These are phyloP conservation scores for Drosophila albomicans DNA, from an alignment of 1,140 invertebrate genomes.

Conservation along the genomic window DNA sequence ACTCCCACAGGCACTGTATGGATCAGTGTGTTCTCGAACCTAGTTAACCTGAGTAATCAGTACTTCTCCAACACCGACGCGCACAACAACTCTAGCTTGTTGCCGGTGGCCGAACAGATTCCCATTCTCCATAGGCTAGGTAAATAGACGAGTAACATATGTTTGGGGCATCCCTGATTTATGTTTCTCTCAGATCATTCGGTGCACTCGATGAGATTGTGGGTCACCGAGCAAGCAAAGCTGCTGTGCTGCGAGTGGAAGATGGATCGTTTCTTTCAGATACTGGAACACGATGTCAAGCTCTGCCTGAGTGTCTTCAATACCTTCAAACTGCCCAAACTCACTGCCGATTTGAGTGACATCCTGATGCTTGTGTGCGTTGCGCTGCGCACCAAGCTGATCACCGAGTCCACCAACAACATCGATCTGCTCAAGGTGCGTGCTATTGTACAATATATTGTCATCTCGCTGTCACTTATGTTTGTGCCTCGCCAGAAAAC, in stretches of 20 bases:
- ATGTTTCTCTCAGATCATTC: conserved; percentile 87
- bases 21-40: conserved; percentile 75
- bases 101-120: conserved; percentile 92
- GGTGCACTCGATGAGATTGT: conserved; percentile 90
- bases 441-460: too few relatives aligned
- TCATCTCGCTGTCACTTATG: background rate
- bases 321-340: conserved; percentile 87
- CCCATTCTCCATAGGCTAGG: conserved; percentile 90
- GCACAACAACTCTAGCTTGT: conserved; percentile 86
- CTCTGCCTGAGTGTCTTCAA: conserved; percentile 88
- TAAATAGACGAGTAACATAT: conserved; percentile 51
- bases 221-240: conserved; percentile 89
- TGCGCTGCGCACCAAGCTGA: conserved; percentile 91
- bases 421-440: conserved; percentile 89
- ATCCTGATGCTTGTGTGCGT: conserved; percentile 88
- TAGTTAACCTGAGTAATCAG: conserved; percentile 77
- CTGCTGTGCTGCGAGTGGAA: conserved; percentile 90
- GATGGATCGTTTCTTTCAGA: conserved; percentile 88
- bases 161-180: background rate
- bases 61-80: conserved; percentile 72
- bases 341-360: conserved; percentile 84
- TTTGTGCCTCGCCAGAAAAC: conserved; percentile 86
- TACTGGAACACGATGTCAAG: conserved; percentile 88
- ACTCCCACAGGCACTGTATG: conserved; percentile 76
- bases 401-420: conserved; percentile 91